phyloP scores from a whole-genome alignment of 2,113 vertebrate species.

The Malurus cyaneus region DNA sequence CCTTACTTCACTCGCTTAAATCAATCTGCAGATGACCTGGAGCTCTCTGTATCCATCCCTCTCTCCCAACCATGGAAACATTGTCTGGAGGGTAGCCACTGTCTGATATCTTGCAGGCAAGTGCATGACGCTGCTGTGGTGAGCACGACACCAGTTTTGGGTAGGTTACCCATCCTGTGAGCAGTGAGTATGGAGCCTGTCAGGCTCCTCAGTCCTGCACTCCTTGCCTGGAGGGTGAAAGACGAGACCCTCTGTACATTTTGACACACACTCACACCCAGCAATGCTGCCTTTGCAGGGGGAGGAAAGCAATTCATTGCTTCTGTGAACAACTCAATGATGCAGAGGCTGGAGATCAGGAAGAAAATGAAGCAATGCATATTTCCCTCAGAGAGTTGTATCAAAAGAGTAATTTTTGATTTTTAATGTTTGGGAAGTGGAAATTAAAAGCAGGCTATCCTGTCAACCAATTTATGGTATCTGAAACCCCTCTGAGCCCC shows the following conservation, averaged over 20 bases:
- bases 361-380: background rate
- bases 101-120: background rate
- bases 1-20: background rate
- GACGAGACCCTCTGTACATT: fast-evolving
- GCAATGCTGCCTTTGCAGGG: background rate
- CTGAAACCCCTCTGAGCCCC: background rate
- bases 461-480: background rate
- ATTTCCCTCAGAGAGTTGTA: background rate
- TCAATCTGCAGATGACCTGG: background rate
- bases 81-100: background rate
- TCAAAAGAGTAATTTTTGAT: background rate
- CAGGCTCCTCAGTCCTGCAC: background rate
- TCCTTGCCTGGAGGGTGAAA: background rate
- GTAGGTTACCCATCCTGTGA: background rate
- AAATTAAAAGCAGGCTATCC: background rate
- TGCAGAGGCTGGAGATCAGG: background rate
- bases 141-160: background rate
- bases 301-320: background rate
- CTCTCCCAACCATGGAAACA: background rate
- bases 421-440: background rate
- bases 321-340: fast-evolving
- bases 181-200: background rate
- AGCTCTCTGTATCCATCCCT: background rate
- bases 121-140: fast-evolving
- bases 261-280: background rate